These are phyloP conservation scores for Pogona vitticeps DNA, from an alignment of 2,113 vertebrate species.

Conservation along the genomic window DNA sequence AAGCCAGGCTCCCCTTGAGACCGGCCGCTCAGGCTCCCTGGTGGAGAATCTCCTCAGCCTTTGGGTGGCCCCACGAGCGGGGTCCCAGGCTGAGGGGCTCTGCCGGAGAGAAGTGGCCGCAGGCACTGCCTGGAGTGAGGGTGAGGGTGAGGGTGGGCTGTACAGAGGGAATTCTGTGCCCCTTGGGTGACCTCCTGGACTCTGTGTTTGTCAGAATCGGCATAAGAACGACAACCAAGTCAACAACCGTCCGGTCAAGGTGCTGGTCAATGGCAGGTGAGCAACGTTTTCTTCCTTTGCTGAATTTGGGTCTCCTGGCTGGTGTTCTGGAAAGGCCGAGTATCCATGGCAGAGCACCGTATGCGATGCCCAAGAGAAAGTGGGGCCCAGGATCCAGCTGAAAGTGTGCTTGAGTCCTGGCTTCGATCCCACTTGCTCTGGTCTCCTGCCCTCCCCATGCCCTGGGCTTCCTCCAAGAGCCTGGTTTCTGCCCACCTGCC, in stretches of 20 bases:
- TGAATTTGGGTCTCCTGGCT: too few species aligned
- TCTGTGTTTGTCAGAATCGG: conserved; percentile 82
- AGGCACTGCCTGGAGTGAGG: too few species aligned
- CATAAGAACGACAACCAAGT: conserved; percentile 89
- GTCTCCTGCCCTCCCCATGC: too few species aligned
- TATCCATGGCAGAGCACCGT: background rate
- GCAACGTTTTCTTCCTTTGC: conserved; percentile 36
- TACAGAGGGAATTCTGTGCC: background rate
- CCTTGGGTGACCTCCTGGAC: conserved; percentile 3
- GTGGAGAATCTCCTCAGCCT: background rate
- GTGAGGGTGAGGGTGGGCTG: background rate
- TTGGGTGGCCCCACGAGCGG: too few species aligned
- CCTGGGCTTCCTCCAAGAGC: background rate
- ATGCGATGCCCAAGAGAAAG: background rate
- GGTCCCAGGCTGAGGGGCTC: too few species aligned
- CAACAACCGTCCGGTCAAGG: conserved; percentile 87
- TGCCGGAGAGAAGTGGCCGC: too few species aligned
- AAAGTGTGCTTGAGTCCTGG: background rate
- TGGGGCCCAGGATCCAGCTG: background rate
- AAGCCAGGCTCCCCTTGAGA: too few species aligned
- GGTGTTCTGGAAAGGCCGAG: too few species aligned
- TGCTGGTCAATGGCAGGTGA: conserved; percentile 88
- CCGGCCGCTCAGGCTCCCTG: too few species aligned
- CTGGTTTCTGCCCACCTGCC: background rate
- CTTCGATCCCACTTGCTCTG: too few species aligned